Conservation (phyloP, 2,113 vertebrate species). For the Labeo catla region DNA sequence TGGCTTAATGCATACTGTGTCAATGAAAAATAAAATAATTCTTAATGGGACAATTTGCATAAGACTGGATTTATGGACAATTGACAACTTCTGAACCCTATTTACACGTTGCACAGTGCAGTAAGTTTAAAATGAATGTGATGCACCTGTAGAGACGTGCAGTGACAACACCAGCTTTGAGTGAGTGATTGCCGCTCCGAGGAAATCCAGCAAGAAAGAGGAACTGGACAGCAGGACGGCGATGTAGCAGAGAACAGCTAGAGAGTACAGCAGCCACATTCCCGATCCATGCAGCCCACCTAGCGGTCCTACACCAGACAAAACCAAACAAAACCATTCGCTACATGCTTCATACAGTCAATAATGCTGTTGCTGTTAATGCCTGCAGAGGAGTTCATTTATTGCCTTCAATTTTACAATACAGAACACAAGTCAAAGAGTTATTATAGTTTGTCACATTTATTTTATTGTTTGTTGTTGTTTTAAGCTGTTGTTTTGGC, state of each 20-base stretch:
- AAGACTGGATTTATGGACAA: not conserved
- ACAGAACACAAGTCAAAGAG: no score
- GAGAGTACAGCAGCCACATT: conserved; percentile 41
- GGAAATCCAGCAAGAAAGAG: conserved; percentile 66
- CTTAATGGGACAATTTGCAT: no score
- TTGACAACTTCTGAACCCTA: no score
- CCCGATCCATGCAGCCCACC: conserved; percentile 54
- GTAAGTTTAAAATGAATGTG: not conserved
- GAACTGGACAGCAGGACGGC: conserved; percentile 56
- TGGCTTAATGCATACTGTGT: no score
- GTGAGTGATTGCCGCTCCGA: conserved; percentile 37
- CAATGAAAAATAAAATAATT: no score
- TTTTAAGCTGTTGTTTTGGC: no score
- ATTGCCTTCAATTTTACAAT: no score
- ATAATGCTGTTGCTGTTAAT: no score
- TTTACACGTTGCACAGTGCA: not conserved
- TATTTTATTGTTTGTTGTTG: no score
- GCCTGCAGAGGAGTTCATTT: no score
- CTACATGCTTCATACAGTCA: no score
- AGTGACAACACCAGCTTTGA: conserved; percentile 19
- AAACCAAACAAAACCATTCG: not conserved
- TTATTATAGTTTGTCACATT: no score
- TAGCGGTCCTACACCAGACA: conserved; percentile 51
- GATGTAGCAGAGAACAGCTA: conserved; percentile 57
- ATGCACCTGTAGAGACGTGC: conserved; percentile 61